Base-by-base conservation (phyloP, 2,113 vertebrate genomes). In the Embiotoca jacksoni region DNA sequence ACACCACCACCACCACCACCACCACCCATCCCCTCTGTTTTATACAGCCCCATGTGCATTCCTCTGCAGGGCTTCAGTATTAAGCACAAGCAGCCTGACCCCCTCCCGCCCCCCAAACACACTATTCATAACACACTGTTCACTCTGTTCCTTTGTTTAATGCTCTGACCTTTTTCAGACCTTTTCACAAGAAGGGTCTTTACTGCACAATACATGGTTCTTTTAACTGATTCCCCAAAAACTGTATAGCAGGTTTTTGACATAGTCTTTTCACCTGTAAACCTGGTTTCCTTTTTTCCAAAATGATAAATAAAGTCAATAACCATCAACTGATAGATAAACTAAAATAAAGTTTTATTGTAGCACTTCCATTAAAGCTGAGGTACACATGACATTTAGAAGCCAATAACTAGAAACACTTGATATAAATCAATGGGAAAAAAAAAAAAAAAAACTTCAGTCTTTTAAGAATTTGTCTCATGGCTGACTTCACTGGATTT, bases 31-130 rank as follows among this genome's bases (percentile, higher is more conserved):
- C 49, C 61, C 33, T 60, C 33, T 55, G 56, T 64, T 67, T 86
- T 53, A 78, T 65, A 68, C 92, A 3, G 72, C 23, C 23, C 23
- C 23, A 23, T 23, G 23, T 23, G 23, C 75, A 90, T 97, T 92
- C 94, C 96, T 91, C 84, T 94, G 58, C 63, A 8, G 63, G 76
- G 84, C 54, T 75, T 76, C 50, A 58, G 79, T 79, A 82, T 96
- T 96, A 89, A 95, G 95, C 93, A 72, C 68, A 55, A 75, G 64
- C 72, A 80, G 58, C 35, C 78, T 53, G 68, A 77, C 73, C 61
- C 63, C 46, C 56, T 6, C 55, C 69, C 46, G 23, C 23, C 23
- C 66, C 56, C 65, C 79, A 82, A 89, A 86, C 75, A 64, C 76
- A 63, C 72, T 77, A 75, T 78, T 88, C 82, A 84, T 82, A 88